Evolutionary conservation across 1,140 invertebrate species (phyloP).

Genomic region (Drosophila fuyamai): DNA sequence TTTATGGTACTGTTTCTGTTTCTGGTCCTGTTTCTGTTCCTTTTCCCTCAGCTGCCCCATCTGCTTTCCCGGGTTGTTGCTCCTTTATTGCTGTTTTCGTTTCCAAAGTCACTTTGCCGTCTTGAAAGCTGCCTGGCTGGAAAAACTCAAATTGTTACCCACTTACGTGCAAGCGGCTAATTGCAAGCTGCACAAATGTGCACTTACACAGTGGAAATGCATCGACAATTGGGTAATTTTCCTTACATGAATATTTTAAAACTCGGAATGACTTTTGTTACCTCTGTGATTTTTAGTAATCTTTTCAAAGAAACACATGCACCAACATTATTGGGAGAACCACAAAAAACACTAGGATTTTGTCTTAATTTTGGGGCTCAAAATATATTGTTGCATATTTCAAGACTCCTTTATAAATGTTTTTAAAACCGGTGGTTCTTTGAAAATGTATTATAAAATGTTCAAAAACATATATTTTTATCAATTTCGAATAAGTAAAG

Average conservation of each 20-base stretch:
- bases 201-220: conserved; percentile 26
- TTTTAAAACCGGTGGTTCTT: background rate
- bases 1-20: conserved; percentile 5
- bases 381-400: background rate
- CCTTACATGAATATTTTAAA: conserved; percentile 1
- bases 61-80: conserved; percentile 30
- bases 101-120: conserved; percentile 5
- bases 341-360: too few species aligned
- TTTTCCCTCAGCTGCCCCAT: conserved; percentile 1
- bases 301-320: too few species aligned
- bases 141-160: conserved; percentile 40
- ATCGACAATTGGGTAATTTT: conserved; percentile 4
- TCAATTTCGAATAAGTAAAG: too few species aligned
- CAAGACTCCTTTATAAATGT: background rate
- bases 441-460: too few species aligned
- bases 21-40: background rate
- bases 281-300: background rate
- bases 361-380: background rate
- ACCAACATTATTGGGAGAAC: too few species aligned
- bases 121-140: conserved; percentile 5
- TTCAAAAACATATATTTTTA: too few species aligned
- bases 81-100: conserved; percentile 27
- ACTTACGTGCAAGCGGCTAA: conserved; percentile 53
- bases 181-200: conserved; percentile 49
- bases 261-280: background rate